Evolutionary conservation across 2,888 invertebrate species (phyloP).

Genomic region (Lasioglossum villosulum): DNA sequence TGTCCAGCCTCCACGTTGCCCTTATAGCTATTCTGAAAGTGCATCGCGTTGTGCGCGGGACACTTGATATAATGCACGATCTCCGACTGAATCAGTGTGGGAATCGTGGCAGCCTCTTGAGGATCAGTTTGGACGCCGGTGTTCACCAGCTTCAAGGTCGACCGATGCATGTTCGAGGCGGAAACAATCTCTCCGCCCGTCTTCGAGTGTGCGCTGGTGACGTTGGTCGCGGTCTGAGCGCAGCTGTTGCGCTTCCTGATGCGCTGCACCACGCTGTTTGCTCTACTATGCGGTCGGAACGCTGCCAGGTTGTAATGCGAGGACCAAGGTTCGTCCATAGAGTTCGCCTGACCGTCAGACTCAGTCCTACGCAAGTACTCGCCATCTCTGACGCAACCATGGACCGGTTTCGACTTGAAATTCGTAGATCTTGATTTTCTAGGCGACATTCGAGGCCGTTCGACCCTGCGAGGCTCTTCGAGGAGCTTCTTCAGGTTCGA

Average conservation of each 20-base stretch:
- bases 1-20: conserved; percentile 46
- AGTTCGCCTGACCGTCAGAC: conserved; percentile 53
- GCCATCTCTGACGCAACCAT: conserved; percentile 34
- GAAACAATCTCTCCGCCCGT: conserved; percentile 79
- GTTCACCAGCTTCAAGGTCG: conserved; percentile 46
- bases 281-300: conserved; percentile 56
- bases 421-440: conserved; percentile 69
- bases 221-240: conserved; percentile 78
- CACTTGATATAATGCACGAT: conserved; percentile 57
- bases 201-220: conserved; percentile 75
- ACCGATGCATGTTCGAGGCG: conserved; percentile 37
- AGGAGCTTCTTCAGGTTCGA: conserved; percentile 85
- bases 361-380: conserved; percentile 50
- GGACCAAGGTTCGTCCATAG: conserved; percentile 80
- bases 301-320: conserved; percentile 81
- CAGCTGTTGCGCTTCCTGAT: conserved; percentile 80
- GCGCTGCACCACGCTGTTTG: conserved; percentile 58
- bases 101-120: conserved; percentile 42
- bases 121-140: conserved; percentile 60
- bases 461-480: conserved; percentile 79
- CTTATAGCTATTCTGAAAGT: conserved; percentile 49
- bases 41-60: conserved; percentile 57
- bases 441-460: conserved; percentile 71
- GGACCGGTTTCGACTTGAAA: conserved; percentile 60
- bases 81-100: conserved; percentile 54